These are phyloP conservation scores for Galagoides demidoff DNA, from an alignment of 2,797 vertebrate genomes.

Conservation along the genomic window DNA sequence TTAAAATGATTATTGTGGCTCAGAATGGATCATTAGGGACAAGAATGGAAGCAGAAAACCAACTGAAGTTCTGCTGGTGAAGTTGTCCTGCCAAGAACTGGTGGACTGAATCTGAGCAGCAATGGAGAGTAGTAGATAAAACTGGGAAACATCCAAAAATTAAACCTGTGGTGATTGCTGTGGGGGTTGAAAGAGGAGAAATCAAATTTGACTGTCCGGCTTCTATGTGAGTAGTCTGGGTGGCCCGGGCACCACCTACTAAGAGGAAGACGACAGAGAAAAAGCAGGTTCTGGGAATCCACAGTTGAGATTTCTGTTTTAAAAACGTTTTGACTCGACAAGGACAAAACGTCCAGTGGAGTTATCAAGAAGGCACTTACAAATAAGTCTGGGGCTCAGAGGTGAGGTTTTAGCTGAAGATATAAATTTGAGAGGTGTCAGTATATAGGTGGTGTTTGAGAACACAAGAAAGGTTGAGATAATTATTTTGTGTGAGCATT, in stretches of 20 bases:
- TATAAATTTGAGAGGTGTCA: background rate
- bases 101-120: background rate
- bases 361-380: background rate
- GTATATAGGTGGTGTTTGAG: slow-evolving; percentile 31
- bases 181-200: background rate
- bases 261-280: slow-evolving; percentile 28
- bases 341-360: background rate
- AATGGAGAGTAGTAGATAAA: background rate
- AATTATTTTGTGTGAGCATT: background rate
- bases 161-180: background rate
- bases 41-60: slow-evolving; percentile 19
- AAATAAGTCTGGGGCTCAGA: slow-evolving; percentile 16
- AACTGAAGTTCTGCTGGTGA: background rate
- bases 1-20: slow-evolving; percentile 18
- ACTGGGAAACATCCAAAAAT: slow-evolving; percentile 17
- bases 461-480: background rate
- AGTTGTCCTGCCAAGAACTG: background rate
- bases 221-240: slow-evolving; percentile 24
- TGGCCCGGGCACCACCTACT: background rate
- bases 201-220: background rate
- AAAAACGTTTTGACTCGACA: background rate
- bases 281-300: background rate
- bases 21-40: background rate
- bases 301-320: slow-evolving; percentile 13
- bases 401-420: background rate